phyloP scores from a whole-genome alignment of 53 echinoderm and acorn worm genomes.

The Antedon mediterranea region DNA sequence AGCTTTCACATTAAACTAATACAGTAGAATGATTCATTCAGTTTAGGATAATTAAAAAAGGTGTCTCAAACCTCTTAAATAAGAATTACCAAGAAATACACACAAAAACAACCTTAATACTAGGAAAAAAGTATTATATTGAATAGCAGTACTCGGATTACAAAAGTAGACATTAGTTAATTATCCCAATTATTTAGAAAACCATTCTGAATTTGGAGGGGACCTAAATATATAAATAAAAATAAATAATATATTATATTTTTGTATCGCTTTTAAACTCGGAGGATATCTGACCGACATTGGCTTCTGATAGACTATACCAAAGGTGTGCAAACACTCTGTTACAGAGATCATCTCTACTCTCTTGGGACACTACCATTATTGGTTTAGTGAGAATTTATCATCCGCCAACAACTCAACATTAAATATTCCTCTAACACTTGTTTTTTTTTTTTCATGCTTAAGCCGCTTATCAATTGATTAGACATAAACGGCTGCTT shows the following conservation, averaged over 20 bases:
- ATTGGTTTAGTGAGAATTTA: not conserved
- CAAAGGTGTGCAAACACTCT: not conserved
- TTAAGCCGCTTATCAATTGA: not conserved
- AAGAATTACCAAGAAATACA: too few relatives aligned
- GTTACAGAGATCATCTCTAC: not conserved
- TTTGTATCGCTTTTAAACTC: not conserved
- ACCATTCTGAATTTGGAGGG: too few relatives aligned
- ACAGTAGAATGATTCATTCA: too few relatives aligned
- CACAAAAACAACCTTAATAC: too few relatives aligned
- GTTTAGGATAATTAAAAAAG: too few relatives aligned
- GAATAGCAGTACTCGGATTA: too few relatives aligned
- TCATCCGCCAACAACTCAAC: not conserved
- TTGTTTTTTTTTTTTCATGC: not conserved
- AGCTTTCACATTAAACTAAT: too few relatives aligned
- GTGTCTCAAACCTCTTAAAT: too few relatives aligned
- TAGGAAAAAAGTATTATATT: too few relatives aligned
- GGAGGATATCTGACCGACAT: not conserved
- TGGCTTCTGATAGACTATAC: not conserved
- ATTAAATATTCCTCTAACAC: not conserved
- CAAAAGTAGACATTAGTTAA: too few relatives aligned
- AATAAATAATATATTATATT: not conserved
- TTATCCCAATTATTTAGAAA: too few relatives aligned
- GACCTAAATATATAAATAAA: too few relatives aligned
- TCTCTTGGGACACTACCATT: not conserved
- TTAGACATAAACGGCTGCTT: not conserved